Conservation (phyloP, 2,113 vertebrate genomes). For the Grammomys dolichurus region DNA sequence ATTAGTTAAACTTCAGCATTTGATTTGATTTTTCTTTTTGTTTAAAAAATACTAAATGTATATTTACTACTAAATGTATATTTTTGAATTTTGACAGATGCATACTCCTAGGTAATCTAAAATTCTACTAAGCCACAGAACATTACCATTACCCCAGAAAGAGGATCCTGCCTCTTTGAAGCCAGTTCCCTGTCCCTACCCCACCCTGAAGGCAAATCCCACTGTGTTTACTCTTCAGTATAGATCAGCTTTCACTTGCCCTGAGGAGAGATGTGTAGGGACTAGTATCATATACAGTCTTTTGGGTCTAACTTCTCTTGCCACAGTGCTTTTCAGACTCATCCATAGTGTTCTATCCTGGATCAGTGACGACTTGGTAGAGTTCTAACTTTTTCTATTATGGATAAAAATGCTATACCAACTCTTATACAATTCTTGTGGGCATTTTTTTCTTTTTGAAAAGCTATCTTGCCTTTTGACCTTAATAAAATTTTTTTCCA, state of each 20-base stretch:
- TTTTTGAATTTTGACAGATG: conserved; percentile 22
- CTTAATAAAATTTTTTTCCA: conserved; percentile 75
- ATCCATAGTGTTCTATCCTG: not conserved
- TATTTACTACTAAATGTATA: not conserved
- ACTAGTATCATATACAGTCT: conserved; percentile 10
- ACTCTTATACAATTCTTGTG: conserved; percentile 20
- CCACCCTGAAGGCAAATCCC: not conserved
- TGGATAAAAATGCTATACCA: conserved; percentile 46
- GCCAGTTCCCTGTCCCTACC: not conserved
- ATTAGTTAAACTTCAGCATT: conserved; percentile 38
- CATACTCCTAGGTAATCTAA: conserved; percentile 2
- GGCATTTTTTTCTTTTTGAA: conserved; percentile 3
- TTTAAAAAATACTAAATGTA: conserved; percentile 21
- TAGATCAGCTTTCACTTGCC: conserved; percentile 6
- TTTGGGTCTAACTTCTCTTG: conserved; percentile 27
- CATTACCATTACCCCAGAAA: not conserved
- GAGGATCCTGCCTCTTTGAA: not conserved
- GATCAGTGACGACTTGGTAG: not conserved
- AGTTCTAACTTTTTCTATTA: conserved; percentile 20
- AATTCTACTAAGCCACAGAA: conserved; percentile 13
- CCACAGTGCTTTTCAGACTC: conserved; percentile 32
- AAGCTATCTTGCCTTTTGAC: conserved; percentile 47
- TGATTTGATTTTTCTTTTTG: conserved; percentile 13
- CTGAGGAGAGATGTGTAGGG: conserved; percentile 10
- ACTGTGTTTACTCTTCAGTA: not conserved